A percentile compares a stretch with the other conserved stretches of the same genome.
Evolutionary conservation across 2,113 vertebrate species (phyloP).

Genomic region (Scortum barcoo): DNA sequence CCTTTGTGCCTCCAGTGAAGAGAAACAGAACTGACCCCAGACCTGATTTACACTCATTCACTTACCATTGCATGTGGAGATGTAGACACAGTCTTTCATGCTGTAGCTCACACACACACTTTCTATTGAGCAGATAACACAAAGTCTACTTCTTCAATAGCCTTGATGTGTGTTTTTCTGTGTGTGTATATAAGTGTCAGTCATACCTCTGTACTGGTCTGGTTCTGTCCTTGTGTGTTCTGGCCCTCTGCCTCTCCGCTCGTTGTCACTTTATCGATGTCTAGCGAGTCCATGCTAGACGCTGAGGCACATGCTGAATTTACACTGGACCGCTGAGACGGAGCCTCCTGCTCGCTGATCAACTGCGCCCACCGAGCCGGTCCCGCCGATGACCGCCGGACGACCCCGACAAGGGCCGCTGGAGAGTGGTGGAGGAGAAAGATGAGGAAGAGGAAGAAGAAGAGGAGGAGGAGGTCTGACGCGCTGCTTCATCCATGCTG

Average conservation of each 20-base stretch:
- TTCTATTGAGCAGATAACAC: background rate
- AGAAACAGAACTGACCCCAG: slow-evolving; percentile 8
- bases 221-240: slow-evolving; percentile 77
- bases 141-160: background rate
- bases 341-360: slow-evolving; percentile 91
- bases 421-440: slow-evolving; percentile 82
- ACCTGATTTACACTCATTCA: background rate
- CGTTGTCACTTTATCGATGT: slow-evolving; percentile 90
- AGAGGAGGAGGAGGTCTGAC: slow-evolving; percentile 89
- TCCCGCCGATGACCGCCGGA: slow-evolving; percentile 87
- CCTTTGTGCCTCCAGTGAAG: too few species aligned
- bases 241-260: slow-evolving; percentile 56
- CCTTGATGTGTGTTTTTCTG: background rate
- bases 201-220: slow-evolving; percentile 92
- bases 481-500: slow-evolving; percentile 99
- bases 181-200: slow-evolving; percentile 1
- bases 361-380: slow-evolving; percentile 92
- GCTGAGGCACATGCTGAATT: slow-evolving; percentile 89
- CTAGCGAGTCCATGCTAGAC: slow-evolving; percentile 97
- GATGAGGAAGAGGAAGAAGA: slow-evolving; percentile 78
- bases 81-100: slow-evolving; percentile 9
- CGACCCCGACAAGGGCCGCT: slow-evolving; percentile 80
- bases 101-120: slow-evolving; percentile 26
- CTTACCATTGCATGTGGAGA: slow-evolving; percentile 21
- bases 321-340: slow-evolving; percentile 92